A percentile compares a stretch with the other conserved stretches of the same genome.
Conservation (phyloP, 2,113 vertebrate species). For the Lates calcarifer region DNA sequence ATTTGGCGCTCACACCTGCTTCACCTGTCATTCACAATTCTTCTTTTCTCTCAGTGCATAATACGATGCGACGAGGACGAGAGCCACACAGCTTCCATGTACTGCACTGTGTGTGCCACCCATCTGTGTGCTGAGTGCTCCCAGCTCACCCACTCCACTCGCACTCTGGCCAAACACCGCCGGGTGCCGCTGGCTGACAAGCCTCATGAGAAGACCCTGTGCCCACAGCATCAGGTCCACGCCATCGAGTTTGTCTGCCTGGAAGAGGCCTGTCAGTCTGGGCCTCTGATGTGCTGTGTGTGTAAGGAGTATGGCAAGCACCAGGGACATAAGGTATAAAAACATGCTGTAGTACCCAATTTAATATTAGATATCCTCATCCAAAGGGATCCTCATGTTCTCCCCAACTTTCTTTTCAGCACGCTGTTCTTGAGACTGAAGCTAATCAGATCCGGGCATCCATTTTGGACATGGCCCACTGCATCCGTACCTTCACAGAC, state of each 20-base stretch:
- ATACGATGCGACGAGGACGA: conserved; percentile 98
- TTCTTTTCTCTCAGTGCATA: conserved; percentile 85
- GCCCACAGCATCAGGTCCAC: conserved; percentile 97
- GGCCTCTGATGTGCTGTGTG: conserved; percentile 98
- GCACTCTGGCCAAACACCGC: conserved; percentile 96
- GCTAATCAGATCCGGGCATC: conserved; percentile 98
- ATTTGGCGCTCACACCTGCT: neutral
- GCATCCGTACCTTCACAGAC: conserved; percentile 97
- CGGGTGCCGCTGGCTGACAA: conserved; percentile 97
- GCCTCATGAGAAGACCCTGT: conserved; percentile 98
- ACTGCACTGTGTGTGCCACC: conserved; percentile 98
- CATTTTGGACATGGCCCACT: conserved; percentile 99
- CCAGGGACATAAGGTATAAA: conserved; percentile 94
- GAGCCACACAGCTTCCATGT: conserved; percentile 94
- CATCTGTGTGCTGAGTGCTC: conserved; percentile 97
- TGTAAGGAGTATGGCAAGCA: conserved; percentile 99
- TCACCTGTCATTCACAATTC: neutral
- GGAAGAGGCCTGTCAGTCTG: conserved; percentile 93
- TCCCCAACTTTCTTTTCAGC: conserved; percentile 79
- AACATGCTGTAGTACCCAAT: too few species aligned
- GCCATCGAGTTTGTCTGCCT: conserved; percentile 98
- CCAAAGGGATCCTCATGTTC: conserved; percentile 29
- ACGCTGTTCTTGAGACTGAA: conserved; percentile 94
- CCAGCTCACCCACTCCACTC: conserved; percentile 96
- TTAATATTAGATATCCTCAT: neutral